These are phyloP conservation scores for Arctia plantaginis DNA, from an alignment of 2,888 invertebrate genomes.

Conservation along the genomic window DNA sequence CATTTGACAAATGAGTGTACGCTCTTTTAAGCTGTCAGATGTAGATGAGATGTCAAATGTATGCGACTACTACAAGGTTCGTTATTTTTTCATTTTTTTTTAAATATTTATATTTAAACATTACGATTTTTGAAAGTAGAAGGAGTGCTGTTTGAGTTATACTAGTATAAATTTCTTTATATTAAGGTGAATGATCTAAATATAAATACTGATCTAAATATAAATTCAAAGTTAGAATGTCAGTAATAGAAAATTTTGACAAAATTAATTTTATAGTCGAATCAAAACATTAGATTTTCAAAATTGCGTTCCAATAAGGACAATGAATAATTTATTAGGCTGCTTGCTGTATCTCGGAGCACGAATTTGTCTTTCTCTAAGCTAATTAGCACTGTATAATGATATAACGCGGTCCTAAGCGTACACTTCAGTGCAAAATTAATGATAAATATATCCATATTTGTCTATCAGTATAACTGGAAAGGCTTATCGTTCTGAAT, in stretches of 20 bases:
- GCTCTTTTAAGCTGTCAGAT: background rate
- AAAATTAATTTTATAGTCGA: constrained; percentile 26
- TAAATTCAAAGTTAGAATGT: background rate
- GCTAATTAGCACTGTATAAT: constrained; percentile 75
- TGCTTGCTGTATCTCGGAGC: constrained; percentile 45
- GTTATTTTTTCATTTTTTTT: too few relatives aligned
- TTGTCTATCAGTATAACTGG: constrained; percentile 84
- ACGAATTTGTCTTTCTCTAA: constrained; percentile 71
- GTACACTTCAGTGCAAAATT: constrained; percentile 76
- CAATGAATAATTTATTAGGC: constrained; percentile 53
- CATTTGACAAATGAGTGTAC: background rate
- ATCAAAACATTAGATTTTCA: constrained; percentile 37
- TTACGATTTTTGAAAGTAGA: background rate
- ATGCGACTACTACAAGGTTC: too few relatives aligned
- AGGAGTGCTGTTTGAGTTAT: background rate
- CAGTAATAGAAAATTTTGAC: background rate
- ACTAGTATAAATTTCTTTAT: too few relatives aligned
- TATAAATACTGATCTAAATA: background rate
- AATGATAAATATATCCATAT: constrained; percentile 85
- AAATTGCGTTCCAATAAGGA: constrained; percentile 44
- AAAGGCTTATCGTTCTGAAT: constrained; percentile 77
- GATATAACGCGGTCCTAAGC: constrained; percentile 66
- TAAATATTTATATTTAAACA: background rate
- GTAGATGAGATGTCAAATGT: background rate
- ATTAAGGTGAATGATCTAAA: background rate